phyloP scores from a whole-genome alignment of 2,113 vertebrate genomes.

The Hemicordylus capensis region DNA sequence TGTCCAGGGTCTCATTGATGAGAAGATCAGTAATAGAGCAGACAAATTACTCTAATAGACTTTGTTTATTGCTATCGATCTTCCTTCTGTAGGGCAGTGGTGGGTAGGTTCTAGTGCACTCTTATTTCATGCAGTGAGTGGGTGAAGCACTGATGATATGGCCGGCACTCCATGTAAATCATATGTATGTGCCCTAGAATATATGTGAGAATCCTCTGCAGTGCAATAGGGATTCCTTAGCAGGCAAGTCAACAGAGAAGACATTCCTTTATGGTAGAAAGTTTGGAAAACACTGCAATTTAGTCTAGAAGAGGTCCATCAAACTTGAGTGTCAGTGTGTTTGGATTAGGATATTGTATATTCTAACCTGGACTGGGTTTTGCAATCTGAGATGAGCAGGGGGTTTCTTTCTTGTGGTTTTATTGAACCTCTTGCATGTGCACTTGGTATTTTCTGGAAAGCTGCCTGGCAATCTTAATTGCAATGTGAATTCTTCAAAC shows the following conservation, averaged over 20 bases:
- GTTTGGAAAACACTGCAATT: background rate
- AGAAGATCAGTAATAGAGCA: background rate
- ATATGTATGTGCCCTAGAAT: background rate
- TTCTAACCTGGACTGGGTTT: background rate
- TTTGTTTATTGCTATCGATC: background rate
- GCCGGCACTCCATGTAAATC: background rate
- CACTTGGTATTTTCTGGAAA: slow-evolving; percentile 12
- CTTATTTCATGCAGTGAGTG: background rate
- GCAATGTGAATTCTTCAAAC: background rate
- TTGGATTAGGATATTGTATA: background rate
- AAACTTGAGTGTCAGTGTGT: background rate
- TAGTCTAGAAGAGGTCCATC: background rate
- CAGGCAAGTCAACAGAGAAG: background rate
- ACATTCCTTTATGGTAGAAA: background rate
- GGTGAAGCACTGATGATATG: background rate
- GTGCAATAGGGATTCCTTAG: background rate
- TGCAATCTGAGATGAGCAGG: background rate
- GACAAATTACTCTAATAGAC: background rate
- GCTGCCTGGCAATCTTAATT: slow-evolving; percentile 18
- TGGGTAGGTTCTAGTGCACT: background rate
- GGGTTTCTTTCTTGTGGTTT: background rate
- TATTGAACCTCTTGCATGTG: background rate
- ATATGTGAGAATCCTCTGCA: background rate
- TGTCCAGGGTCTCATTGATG: background rate
- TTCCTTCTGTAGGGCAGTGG: background rate